Evolutionary conservation across 2,888 invertebrate species (phyloP).

Genomic region (Melieria omissa): DNA sequence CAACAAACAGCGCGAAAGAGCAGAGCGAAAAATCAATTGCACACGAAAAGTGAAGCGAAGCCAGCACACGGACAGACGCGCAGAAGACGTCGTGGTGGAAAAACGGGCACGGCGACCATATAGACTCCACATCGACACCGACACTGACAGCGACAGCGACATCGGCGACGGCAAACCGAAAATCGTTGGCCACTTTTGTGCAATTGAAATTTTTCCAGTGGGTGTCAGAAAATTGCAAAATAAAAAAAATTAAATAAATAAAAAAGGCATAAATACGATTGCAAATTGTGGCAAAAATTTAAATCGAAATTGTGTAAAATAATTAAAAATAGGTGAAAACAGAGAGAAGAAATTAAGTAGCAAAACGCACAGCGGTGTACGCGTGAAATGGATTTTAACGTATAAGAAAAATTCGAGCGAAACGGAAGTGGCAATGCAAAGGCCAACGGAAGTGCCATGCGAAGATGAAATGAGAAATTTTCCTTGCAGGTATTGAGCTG

Average conservation of each 20-base stretch:
- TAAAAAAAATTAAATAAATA: conserved; percentile 5
- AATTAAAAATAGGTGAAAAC: not conserved
- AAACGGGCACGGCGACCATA: conserved; percentile 22
- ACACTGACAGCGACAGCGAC: conserved; percentile 18
- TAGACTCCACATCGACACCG: conserved; percentile 3
- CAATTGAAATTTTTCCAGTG: conserved; percentile 8
- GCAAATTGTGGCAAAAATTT: not conserved
- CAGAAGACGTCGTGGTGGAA: conserved; percentile 9
- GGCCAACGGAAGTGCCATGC: too few relatives aligned
- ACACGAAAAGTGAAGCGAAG: conserved; percentile 31
- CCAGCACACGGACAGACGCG: not conserved
- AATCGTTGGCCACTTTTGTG: not conserved
- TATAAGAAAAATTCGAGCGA: too few relatives aligned
- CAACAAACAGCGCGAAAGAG: not conserved
- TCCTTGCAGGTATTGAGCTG: too few relatives aligned
- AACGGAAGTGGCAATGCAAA: too few relatives aligned
- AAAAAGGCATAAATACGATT: too few relatives aligned
- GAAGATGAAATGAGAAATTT: too few relatives aligned
- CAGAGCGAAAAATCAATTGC: not conserved
- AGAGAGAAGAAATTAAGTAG: not conserved
- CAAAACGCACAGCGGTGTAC: not conserved
- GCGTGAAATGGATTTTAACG: too few relatives aligned
- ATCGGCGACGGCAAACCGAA: conserved; percentile 17
- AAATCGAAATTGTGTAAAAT: not conserved
- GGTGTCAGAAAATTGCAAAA: not conserved